Evolutionary conservation across 92 coral and sea anemone species (phyloP), one percentile per base, ranked within the genome.

Genomic region (Plumapathes pennacea): DNA sequence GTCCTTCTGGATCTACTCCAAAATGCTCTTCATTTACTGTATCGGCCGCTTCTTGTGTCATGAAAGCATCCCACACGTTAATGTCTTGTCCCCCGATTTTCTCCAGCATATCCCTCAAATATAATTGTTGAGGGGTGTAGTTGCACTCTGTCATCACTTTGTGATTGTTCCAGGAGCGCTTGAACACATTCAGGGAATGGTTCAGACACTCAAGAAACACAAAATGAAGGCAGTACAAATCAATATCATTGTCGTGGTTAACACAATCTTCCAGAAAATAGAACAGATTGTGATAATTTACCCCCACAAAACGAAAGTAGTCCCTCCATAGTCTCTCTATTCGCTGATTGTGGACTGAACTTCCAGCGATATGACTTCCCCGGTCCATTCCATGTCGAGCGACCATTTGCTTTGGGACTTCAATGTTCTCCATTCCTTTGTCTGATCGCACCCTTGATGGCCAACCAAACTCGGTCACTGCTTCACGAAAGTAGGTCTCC

Each of bases 241-340:
- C n/a, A n/a, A n/a, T n/a, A 28, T 69, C 77, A 56, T 42, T 45
- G 45, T 43, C 42, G 21, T 65, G 77, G 25, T 44, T 41, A 26
- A 69, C 66, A 10, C n/a, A n/a, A 25, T 69, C 68, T 32, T 69
- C 77, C 51, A 69, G 62, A 33, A 54, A 61, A 33, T 33, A 25
- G 46, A 69, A 69, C 22, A 77, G 57, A 17, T 38, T 32, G 42
- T 77, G 33, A 33, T 46, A 77, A 37, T 58, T 15, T n/a, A 57
- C 21, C 3, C 67, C 77, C 18, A 77, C 71, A 38, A 70, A 71
- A n/a, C 62, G 52, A 28, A 39, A 67, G 30, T 57, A 62, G 37
- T 68, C 77, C 2, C 76, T 32, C 83, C 83, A 57, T 12, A 76
- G 60, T 30, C 77, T 39, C 25, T 67, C 83, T 14, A 66, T 76